A percentile compares a stretch with the other conserved stretches of the same genome.
Conservation (phyloP, 2,888 invertebrate species). For the Tenthredo distinguenda region DNA sequence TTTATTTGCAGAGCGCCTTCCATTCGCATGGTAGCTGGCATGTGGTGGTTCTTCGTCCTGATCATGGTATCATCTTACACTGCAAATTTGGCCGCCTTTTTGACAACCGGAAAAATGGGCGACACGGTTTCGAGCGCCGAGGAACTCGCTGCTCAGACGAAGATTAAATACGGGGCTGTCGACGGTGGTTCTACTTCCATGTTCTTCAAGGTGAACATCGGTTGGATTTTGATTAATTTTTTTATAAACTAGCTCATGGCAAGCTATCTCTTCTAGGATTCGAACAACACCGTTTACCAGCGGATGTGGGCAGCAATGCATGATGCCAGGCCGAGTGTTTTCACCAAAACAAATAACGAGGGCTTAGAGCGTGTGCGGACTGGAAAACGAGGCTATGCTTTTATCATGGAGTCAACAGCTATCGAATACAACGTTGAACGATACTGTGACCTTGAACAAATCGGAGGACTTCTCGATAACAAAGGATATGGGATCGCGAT, state of each 20-base stretch:
- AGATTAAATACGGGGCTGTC: slow-evolving; percentile 98
- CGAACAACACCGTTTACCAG: slow-evolving; percentile 95
- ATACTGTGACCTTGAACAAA: slow-evolving; percentile 94
- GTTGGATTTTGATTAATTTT: background rate
- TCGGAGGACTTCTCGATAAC: slow-evolving; percentile 94
- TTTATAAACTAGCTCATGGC: background rate
- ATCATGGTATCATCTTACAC: slow-evolving; percentile 99
- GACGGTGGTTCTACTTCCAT: slow-evolving; percentile 95
- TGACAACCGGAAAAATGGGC: slow-evolving; percentile 96
- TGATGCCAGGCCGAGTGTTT: slow-evolving; percentile 92
- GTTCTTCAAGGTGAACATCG: slow-evolving; percentile 90
- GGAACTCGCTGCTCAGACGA: slow-evolving; percentile 96
- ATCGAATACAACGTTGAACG: slow-evolving; percentile 96
- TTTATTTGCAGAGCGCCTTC: slow-evolving; percentile 86
- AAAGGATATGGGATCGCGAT: slow-evolving; percentile 98
- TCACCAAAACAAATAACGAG: slow-evolving; percentile 91
- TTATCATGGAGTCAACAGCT: slow-evolving; percentile 98
- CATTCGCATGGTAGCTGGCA: slow-evolving; percentile 93
- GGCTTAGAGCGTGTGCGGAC: slow-evolving; percentile 94
- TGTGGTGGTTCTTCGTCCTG: slow-evolving; percentile 97
- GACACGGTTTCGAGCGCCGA: slow-evolving; percentile 97
- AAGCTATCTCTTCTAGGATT: slow-evolving; percentile 84
- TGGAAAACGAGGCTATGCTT: slow-evolving; percentile 94
- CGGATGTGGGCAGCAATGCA: slow-evolving; percentile 98
- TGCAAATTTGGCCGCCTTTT: slow-evolving; percentile 95